Evolutionary conservation across 2,113 vertebrate genomes (phyloP), one percentile per base, ranked within the genome.

Genomic region (Otis tarda): DNA sequence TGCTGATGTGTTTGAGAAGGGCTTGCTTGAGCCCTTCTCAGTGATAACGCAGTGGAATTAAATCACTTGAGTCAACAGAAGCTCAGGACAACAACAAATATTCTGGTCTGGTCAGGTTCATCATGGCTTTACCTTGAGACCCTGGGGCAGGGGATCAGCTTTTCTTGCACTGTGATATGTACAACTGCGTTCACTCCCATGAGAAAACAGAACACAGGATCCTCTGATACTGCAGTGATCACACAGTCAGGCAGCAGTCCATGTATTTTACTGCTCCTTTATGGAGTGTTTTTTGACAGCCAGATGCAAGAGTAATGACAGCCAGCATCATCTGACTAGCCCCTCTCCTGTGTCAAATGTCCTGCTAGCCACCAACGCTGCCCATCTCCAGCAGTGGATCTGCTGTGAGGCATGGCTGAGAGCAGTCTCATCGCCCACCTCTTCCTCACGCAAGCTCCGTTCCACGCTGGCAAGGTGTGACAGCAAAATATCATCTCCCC

Each of bases 401-500:
- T 47, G 59, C 22, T 4, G 6, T 0, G 0, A 73, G 83, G 73
- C 76, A 67, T 0, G 0, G 56, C 50, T 70, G 64, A 76, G 37
- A 79, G 86, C 59, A 33, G 28, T n/a, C 23, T 7, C 41, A 2
- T 12, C 45, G 33, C 43, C n/a, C 47, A 45, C 23, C 19, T 39
- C 49, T 43, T 59, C 27, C 18, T 56, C 52, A 59, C 0, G 2
- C 31, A 33, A 74, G 31, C 11, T 43, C 33, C 73, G 39, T 39
- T 43, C 70, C 50, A 57, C 19, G 31, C 8, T 1, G 2, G 17
- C 57, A 74, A 2, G 2, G 21, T 6, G 1, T 56, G 77, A 57
- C 77, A 83, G 43, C 47, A 89, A 45, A 71, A 74, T 22, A 27
- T 23, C 1, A 8, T 49, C 69, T 76, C 76, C 70, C 81, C 13